Evolutionary conservation across 53 echinoderm and acorn worm genomes (phyloP).

Genomic region (Patiria pectinifera): DNA sequence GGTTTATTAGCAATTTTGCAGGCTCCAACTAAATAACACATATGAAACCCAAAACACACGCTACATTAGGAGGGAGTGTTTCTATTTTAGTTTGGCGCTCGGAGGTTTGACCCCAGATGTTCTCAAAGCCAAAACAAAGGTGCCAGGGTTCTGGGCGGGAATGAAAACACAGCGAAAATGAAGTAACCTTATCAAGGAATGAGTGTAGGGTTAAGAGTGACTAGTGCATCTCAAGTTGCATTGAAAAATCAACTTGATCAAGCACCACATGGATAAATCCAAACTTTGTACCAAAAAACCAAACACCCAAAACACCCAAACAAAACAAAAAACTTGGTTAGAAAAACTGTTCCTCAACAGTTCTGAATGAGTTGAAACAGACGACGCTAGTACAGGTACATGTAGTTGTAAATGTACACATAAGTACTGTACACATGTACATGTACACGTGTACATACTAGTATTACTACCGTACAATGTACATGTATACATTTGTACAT

Average conservation of each 20-base stretch:
- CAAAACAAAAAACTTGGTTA: too few relatives aligned
- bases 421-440: not conserved
- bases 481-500: not conserved
- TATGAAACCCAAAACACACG: not conserved
- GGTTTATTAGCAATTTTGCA: not conserved
- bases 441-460: not conserved
- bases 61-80: not conserved
- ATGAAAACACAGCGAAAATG: not conserved
- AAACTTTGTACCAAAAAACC: too few relatives aligned
- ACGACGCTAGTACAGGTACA: too few relatives aligned
- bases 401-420: too few relatives aligned
- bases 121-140: not conserved
- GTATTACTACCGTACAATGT: not conserved
- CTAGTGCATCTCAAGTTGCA: not conserved
- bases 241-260: not conserved
- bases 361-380: too few relatives aligned
- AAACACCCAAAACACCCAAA: too few relatives aligned
- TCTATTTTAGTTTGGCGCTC: not conserved
- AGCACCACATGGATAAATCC: not conserved
- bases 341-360: too few relatives aligned
- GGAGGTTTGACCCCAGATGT: not conserved
- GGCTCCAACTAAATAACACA: not conserved
- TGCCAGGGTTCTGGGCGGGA: not conserved
- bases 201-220: not conserved
- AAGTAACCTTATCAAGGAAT: not conserved